Evolutionary conservation across 2,888 invertebrate genomes (phyloP).

Genomic region (Scrobipalpa costella): DNA sequence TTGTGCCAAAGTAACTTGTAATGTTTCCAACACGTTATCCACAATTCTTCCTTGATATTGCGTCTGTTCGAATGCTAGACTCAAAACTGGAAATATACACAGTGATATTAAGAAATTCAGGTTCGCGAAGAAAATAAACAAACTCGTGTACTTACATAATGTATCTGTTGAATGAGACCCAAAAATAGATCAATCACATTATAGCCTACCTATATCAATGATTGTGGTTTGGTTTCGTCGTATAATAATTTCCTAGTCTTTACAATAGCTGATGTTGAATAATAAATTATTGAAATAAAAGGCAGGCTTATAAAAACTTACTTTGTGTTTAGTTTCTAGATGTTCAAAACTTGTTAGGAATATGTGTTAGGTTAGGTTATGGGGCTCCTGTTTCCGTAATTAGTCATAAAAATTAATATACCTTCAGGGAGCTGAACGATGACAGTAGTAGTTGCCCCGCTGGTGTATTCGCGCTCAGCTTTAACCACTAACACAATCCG

Average conservation of each 20-base stretch:
- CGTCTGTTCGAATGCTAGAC: conserved; percentile 51
- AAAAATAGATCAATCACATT: background rate
- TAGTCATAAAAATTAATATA: no score
- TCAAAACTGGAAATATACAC: conserved; percentile 45
- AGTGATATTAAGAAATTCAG: conserved; percentile 14
- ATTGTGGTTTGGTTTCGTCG: conserved; percentile 19
- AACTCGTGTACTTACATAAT: background rate
- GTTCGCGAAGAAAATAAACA: conserved; percentile 6
- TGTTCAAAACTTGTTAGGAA: no score
- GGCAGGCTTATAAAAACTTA: no score
- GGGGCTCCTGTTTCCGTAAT: no score
- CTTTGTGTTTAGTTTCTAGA: no score
- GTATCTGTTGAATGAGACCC: background rate
- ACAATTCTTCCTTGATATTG: conserved; percentile 55
- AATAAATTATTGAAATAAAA: no score
- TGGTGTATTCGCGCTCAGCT: conserved; percentile 61
- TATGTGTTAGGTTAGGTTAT: background rate
- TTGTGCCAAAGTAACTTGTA: conserved; percentile 48
- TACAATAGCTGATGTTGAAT: no score
- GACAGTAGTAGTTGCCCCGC: conserved; percentile 59
- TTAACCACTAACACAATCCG: conserved; percentile 56
- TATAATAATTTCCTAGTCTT: no score
- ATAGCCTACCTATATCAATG: background rate
- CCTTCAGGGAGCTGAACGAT: conserved; percentile 65
- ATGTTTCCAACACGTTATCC: conserved; percentile 46